A percentile compares a stretch with the other conserved stretches of the same genome.
Conservation (phyloP, 2,888 invertebrate genomes). For the Thelaira solivaga region DNA sequence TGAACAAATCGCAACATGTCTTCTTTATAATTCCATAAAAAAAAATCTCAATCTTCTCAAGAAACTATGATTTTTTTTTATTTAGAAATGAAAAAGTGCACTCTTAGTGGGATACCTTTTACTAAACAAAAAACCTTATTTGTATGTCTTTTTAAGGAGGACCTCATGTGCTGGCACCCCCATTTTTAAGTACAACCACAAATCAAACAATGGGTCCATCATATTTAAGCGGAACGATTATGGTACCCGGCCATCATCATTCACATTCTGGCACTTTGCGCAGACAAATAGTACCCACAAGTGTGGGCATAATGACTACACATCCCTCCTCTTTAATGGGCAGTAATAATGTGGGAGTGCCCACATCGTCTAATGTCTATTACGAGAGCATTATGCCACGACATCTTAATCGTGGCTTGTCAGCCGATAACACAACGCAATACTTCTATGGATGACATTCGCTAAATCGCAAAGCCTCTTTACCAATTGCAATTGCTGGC, state of each 20-base stretch:
- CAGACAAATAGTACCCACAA: conserved; percentile 73
- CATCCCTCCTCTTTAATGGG: conserved; percentile 66
- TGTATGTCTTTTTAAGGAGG: conserved; percentile 64
- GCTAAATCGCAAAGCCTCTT: conserved; percentile 72
- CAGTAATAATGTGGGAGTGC: conserved; percentile 64
- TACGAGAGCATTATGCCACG: conserved; percentile 75
- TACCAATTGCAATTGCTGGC: conserved; percentile 71
- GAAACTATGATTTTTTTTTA: too few relatives aligned
- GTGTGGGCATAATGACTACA: conserved; percentile 70
- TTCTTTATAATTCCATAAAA: too few relatives aligned
- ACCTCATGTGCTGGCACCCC: conserved; percentile 70
- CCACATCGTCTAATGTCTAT: conserved; percentile 70
- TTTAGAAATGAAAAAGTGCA: not conserved
- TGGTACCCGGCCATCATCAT: conserved; percentile 74
- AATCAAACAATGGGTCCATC: conserved; percentile 68
- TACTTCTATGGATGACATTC: conserved; percentile 77
- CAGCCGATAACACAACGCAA: conserved; percentile 70
- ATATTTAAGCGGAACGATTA: conserved; percentile 73
- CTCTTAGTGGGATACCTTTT: not conserved
- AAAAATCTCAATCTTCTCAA: too few relatives aligned
- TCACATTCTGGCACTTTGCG: conserved; percentile 72
- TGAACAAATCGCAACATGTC: too few relatives aligned
- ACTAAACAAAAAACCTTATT: not conserved
- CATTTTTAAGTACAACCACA: conserved; percentile 70
- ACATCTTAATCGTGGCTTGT: conserved; percentile 70